These are phyloP conservation scores for Octodon degus DNA, from an alignment of 2,113 vertebrate species.

Conservation along the genomic window DNA sequence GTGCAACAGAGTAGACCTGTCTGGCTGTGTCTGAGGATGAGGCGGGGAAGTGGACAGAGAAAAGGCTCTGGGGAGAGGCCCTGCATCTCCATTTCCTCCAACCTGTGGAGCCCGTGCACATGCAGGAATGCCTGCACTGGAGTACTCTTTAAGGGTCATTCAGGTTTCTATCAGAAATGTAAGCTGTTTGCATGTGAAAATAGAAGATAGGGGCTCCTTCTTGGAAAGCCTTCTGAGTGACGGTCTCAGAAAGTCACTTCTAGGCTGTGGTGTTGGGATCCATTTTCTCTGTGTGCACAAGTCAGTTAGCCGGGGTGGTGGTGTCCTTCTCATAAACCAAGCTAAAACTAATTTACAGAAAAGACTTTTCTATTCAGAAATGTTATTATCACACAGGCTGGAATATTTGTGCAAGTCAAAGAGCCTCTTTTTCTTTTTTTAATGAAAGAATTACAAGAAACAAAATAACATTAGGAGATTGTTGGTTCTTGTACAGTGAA, in stretches of 20 bases:
- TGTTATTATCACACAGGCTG: conserved; percentile 22
- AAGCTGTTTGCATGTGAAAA: background rate
- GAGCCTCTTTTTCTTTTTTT: background rate
- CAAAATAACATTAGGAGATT: conserved; percentile 20
- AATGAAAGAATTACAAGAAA: background rate
- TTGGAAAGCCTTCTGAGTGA: background rate
- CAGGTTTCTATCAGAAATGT: background rate
- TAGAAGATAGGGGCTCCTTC: background rate
- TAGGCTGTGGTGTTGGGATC: background rate
- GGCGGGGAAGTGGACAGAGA: background rate
- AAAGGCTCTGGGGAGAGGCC: background rate
- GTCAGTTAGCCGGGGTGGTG: background rate
- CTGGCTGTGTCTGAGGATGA: background rate
- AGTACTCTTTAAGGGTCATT: background rate
- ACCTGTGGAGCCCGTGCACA: no score
- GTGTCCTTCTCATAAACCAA: background rate
- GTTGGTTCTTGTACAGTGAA: background rate
- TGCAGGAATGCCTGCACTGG: background rate
- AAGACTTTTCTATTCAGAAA: background rate
- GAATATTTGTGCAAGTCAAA: background rate
- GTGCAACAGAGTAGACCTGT: background rate
- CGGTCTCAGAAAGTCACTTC: background rate
- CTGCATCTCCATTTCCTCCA: background rate
- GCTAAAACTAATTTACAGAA: conserved; percentile 5
- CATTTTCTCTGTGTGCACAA: background rate